These are phyloP conservation scores for Paramuricea clavata DNA, from an alignment of 92 coral and sea anemone genomes.

Conservation along the genomic window DNA sequence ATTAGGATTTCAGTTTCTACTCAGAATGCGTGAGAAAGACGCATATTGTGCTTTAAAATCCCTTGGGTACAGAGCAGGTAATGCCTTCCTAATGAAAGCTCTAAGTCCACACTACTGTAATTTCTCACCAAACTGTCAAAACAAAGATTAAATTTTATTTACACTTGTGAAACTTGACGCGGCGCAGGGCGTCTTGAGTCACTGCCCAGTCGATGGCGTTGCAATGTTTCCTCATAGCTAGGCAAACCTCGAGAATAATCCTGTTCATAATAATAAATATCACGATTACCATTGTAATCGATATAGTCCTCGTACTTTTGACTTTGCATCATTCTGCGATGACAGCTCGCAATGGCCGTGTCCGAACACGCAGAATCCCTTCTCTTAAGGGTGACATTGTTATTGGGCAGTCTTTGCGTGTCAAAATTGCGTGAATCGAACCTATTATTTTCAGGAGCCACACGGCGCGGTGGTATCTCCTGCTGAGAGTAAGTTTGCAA, in stretches of 20 bases:
- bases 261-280: neutral
- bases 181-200: slow-evolving; percentile 10
- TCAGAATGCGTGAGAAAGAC: neutral
- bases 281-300: slow-evolving; percentile 6
- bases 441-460: neutral
- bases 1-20: neutral
- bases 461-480: neutral
- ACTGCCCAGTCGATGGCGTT: neutral
- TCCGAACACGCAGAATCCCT: slow-evolving; percentile 20
- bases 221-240: slow-evolving; percentile 30
- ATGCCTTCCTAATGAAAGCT: neutral
- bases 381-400: neutral
- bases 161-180: slow-evolving; percentile 38
- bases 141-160: neutral
- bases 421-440: neutral
- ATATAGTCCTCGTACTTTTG: neutral
- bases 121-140: slow-evolving; percentile 14
- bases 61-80: neutral
- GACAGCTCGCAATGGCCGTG: slow-evolving; percentile 10
- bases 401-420: neutral
- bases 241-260: neutral
- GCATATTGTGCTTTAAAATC: neutral
- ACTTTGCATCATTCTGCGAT: neutral
- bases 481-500: neutral
- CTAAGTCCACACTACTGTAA: neutral